A percentile compares a stretch with the other conserved stretches of the same genome.
Evolutionary conservation across 2,113 vertebrate genomes (phyloP).

Genomic region (Hippolais icterina): DNA sequence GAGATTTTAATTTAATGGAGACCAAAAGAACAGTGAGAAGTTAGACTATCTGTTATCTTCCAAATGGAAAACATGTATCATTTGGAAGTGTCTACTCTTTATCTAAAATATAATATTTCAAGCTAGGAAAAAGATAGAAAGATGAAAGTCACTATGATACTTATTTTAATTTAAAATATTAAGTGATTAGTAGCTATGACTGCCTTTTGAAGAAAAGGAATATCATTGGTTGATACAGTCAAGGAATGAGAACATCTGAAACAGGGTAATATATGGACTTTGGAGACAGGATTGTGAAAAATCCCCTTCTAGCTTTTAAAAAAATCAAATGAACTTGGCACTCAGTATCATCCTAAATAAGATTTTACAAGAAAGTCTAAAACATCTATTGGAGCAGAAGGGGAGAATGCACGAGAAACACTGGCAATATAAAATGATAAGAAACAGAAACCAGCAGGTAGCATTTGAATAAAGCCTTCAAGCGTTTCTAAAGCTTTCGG

Average conservation of each 20-base stretch:
- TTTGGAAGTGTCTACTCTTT: neutral
- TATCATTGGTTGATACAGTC: neutral
- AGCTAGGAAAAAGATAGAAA: neutral
- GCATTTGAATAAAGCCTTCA: slow-evolving; percentile 20
- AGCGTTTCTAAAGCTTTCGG: slow-evolving; percentile 15
- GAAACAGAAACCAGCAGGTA: slow-evolving; percentile 41
- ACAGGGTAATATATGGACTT: neutral
- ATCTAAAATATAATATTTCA: neutral
- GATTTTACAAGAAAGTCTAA: neutral
- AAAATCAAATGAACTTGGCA: neutral
- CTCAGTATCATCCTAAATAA: neutral
- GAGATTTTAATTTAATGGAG: neutral
- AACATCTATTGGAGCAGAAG: neutral
- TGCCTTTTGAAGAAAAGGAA: neutral
- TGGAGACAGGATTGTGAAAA: neutral
- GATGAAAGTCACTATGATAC: neutral
- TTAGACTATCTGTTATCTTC: neutral
- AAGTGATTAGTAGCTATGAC: neutral
- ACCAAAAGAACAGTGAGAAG: neutral
- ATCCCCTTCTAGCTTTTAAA: neutral
- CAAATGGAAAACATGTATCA: neutral
- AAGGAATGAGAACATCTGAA: slow-evolving; percentile 8
- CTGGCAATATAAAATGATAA: neutral
- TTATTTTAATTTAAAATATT: neutral
- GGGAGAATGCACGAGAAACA: neutral